Conservation (phyloP, 2,888 invertebrate species). For the Tetramorium bicarinatum region DNA sequence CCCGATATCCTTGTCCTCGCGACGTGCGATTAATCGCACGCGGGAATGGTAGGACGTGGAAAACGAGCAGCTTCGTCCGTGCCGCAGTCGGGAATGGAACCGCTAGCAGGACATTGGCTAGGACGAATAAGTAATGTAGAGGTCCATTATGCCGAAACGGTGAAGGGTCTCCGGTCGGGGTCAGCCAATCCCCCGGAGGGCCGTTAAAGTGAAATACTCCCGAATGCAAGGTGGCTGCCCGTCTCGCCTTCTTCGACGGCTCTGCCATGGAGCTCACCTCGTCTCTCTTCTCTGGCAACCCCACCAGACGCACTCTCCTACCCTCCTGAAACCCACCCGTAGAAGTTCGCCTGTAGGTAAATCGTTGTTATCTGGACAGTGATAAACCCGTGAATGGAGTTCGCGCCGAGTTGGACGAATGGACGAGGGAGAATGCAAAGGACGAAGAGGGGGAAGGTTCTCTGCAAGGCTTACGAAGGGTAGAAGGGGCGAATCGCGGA, state of each 20-base stretch:
- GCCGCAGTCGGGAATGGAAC: constrained; percentile 40
- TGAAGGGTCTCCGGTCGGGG: constrained; percentile 84
- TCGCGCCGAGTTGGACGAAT: constrained; percentile 77
- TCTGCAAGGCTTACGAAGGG: constrained; percentile 44
- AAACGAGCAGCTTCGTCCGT: constrained; percentile 62
- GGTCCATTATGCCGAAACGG: constrained; percentile 86
- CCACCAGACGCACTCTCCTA: constrained; percentile 61
- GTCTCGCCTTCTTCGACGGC: constrained; percentile 66
- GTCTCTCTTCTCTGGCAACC: constrained; percentile 48
- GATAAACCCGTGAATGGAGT: constrained; percentile 86
- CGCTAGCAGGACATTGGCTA: constrained; percentile 81
- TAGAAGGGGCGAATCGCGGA: constrained; percentile 64
- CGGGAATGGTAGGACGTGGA: constrained; percentile 70
- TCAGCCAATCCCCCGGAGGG: constrained; percentile 86
- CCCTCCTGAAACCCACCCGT: constrained; percentile 64
- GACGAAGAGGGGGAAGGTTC: constrained; percentile 57
- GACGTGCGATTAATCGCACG: constrained; percentile 73
- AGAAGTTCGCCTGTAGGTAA: constrained; percentile 82
- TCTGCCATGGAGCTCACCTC: constrained; percentile 47
- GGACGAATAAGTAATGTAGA: constrained; percentile 86
- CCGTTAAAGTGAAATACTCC: constrained; percentile 87
- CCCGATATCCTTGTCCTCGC: constrained; percentile 35
- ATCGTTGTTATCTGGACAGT: constrained; percentile 87
- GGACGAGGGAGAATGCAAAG: constrained; percentile 73
- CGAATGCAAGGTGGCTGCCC: constrained; percentile 85